Base-by-base conservation (phyloP, 2,888 invertebrate genomes). In the Oscheius sp. region DNA sequence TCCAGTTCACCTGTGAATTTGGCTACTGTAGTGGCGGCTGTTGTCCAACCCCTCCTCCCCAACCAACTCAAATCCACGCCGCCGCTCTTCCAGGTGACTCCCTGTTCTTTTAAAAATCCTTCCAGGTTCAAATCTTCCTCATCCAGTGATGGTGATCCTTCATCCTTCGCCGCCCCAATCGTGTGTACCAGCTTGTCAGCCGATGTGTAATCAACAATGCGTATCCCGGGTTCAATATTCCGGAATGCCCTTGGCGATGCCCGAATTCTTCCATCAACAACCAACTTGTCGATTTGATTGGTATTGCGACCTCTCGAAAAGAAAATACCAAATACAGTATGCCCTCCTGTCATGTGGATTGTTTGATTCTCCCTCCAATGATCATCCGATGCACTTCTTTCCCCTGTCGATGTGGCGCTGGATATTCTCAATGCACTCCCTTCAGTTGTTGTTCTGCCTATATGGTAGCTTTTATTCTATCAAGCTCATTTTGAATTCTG, bases 271-370 rank as follows among this genome's bases (percentile, higher is more conserved):
- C 53, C 69, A 70, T 25, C 61, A 65, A 29, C 68, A 70, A 20
- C 73, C 73, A n/a, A 68, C 64, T 15, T 76, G 76, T 46, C 67
- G 76, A 6, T 67, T 67, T 12, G 76, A 76, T 46, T 76, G 76
- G 76, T 76, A 45, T 4, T 53, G 23, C 17, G 0, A 8, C 23
- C 10, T 39, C 15, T 12, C n/a, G 27, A 2, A 15, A 27, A 29
- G 23, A 23, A 25, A n/a, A n/a, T n/a, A n/a, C n/a, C n/a, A n/a
- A 23, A n/a, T 61, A 17, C 63, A 77, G 77, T 63, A 75, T 78
- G 74, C 78, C 78, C 2, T 63, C 70, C 0, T 78, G 78, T 57
- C 78, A 78, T 61, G 75, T 78, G 39, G 78, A 78, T 52, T 78
- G 78, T 42, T 64, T 78, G 1, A 78, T 78, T 6, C 69, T 78